Conservation (phyloP, 2,797 vertebrate species). For the Cichlasoma orientale region DNA sequence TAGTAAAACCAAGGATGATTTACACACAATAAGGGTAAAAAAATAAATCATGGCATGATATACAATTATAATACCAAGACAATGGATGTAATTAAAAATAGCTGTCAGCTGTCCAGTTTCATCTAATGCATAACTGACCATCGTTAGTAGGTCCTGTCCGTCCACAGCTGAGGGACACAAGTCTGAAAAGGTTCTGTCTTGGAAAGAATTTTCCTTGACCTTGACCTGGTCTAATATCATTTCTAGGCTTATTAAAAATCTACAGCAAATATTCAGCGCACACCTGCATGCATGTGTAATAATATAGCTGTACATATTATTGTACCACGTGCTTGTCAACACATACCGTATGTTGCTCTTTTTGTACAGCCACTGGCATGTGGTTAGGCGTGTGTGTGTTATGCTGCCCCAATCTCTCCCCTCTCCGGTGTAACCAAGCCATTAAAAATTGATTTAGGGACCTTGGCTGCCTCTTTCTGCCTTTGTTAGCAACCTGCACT, state of each 20-base stretch:
- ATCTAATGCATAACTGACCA: not conserved
- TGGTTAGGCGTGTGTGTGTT: slow-evolving; percentile 11
- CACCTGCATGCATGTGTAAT: not conserved
- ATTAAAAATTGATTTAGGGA: slow-evolving; percentile 78
- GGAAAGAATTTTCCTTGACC: not conserved
- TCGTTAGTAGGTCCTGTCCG: not conserved
- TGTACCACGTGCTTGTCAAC: slow-evolving; percentile 49
- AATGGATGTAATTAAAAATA: slow-evolving; percentile 2
- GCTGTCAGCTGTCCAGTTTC: not conserved
- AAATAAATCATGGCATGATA: not conserved
- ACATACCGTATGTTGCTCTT: not conserved
- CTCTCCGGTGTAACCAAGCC: slow-evolving; percentile 56
- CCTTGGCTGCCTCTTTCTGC: slow-evolving; percentile 50
- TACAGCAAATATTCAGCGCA: not conserved
- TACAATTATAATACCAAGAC: not conserved
- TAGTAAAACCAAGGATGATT: not conserved
- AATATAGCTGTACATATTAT: slow-evolving; percentile 31
- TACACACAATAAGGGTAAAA: not conserved
- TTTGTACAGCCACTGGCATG: slow-evolving; percentile 31
- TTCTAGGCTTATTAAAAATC: not conserved
- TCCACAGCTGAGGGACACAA: not conserved
- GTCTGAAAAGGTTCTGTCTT: not conserved
- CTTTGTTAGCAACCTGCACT: slow-evolving; percentile 64
- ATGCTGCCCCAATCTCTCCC: slow-evolving; percentile 34
- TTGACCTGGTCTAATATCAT: not conserved